Conservation (phyloP, 2,888 invertebrate genomes). For the Hybos culiciformis region DNA sequence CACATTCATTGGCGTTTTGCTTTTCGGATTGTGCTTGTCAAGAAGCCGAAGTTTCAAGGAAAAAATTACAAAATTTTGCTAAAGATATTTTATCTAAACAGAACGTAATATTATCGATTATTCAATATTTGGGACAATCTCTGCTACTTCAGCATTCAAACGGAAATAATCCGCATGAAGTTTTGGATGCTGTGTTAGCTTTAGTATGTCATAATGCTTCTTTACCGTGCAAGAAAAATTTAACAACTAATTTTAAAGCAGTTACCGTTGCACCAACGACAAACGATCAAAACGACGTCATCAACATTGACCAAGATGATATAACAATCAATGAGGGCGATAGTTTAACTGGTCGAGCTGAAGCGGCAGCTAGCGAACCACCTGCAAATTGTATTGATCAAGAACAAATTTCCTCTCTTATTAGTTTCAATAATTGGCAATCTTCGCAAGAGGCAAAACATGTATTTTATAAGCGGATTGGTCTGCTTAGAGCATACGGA, state of each 20-base stretch:
- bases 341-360: conserved; percentile 29
- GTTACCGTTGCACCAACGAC: conserved; percentile 16
- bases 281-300: conserved; percentile 33
- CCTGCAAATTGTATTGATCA: conserved; percentile 45
- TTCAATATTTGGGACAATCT: conserved; percentile 49
- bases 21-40: conserved; percentile 71
- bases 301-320: conserved; percentile 35
- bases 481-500: conserved; percentile 66
- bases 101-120: conserved; percentile 56
- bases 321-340: conserved; percentile 22
- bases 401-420: conserved; percentile 62
- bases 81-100: conserved; percentile 55
- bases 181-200: conserved; percentile 65
- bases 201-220: conserved; percentile 74
- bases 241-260: conserved; percentile 12
- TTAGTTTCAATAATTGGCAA: conserved; percentile 74
- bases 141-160: conserved; percentile 49
- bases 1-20: conserved; percentile 72
- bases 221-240: conserved; percentile 50
- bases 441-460: conserved; percentile 46
- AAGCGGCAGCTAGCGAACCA: conserved; percentile 11
- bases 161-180: conserved; percentile 44
- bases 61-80: conserved; percentile 38
- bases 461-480: conserved; percentile 46
- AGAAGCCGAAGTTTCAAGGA: conserved; percentile 40